A percentile compares a stretch with the other conserved stretches of the same genome.
Evolutionary conservation across 2,888 invertebrate species (phyloP).

Genomic region (Bombylius discolor): DNA sequence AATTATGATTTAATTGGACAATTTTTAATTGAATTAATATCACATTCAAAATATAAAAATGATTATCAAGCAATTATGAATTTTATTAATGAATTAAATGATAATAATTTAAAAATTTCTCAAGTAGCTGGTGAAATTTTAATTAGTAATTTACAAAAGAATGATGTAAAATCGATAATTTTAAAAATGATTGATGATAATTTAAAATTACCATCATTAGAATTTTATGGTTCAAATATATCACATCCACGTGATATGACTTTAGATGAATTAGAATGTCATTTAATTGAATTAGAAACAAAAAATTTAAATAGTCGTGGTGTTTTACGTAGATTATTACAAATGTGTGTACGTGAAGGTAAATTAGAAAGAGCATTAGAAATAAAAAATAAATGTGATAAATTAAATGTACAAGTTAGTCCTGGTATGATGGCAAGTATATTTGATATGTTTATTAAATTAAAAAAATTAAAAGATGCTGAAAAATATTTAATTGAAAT

Average conservation of each 20-base stretch:
- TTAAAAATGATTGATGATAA: conserved; percentile 36
- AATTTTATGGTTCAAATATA: conserved; percentile 28
- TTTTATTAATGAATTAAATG: conserved; percentile 36
- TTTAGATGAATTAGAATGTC: conserved; percentile 46
- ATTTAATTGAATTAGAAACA: conserved; percentile 49
- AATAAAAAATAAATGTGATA: conserved; percentile 41
- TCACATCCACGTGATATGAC: conserved; percentile 50
- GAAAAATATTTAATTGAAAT: conserved; percentile 41
- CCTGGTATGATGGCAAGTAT: conserved; percentile 54
- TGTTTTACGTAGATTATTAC: conserved; percentile 47
- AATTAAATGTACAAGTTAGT: conserved; percentile 42
- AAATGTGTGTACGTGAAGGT: conserved; percentile 43
- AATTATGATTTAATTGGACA: conserved; percentile 45
- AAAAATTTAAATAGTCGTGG: conserved; percentile 55
- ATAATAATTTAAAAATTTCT: conserved; percentile 35
- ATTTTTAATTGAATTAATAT: conserved; percentile 40
- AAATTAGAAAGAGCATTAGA: conserved; percentile 43
- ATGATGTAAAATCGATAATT: conserved; percentile 4
- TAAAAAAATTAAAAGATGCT: conserved; percentile 43
- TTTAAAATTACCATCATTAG: conserved; percentile 26
- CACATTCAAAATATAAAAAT: conserved; percentile 34
- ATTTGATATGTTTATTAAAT: conserved; percentile 46
- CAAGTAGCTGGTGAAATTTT: conserved; percentile 38
- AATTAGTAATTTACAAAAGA: conserved; percentile 20
- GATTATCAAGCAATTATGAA: conserved; percentile 35